Evolutionary conservation across 2,888 invertebrate species (phyloP), one percentile per base, ranked within the genome.

Genomic region (Baccha elongata): DNA sequence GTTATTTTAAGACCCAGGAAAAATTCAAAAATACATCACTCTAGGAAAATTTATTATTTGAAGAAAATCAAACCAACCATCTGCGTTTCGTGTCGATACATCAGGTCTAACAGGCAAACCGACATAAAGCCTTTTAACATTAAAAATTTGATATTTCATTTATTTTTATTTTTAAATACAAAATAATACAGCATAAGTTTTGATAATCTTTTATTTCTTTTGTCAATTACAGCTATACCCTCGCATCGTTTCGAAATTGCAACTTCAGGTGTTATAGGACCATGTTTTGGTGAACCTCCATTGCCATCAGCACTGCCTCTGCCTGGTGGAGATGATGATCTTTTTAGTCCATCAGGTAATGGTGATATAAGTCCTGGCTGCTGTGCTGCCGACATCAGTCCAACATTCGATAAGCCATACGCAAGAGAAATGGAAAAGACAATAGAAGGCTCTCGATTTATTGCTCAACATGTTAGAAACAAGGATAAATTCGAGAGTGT

Each of bases 401-500:
- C 96, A 85, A 95, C 95, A 87, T 95, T 96, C 90, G 96, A 96
- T 88, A 95, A 95, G 91, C 94, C 95, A 84, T 94, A 93, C 87
- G 93, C 96, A 86, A 93, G 95, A 90, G 96, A 96, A 91, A 95
- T 97, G 93, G 97, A 97, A 91, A 96, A 96, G 91, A 96, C 97
- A 88, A 95, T 97, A 91, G 96, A 96, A 90, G 97, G 97, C 87
- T 96, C 97, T 86, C 94, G 96, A 88, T 98, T 98, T 91, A 97
- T 98, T 92, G 97, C 97, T 89, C 98, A 98, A 92, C 98, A 98
- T 91, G 96, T 97, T 91, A 96, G 94, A 91, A 98, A 98, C 92
- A 96, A 97, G 92, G 97, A 98, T 92, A 96, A 96, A 91, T 98
- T 97, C 91, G 97, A 97, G 91, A 96, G 95, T 91, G 97, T 97